Percentiles rank a stretch among this genome's conserved stretches.
These are phyloP conservation scores for Merluccius polli DNA, from an alignment of 2,797 vertebrate species.

Conservation along the genomic window DNA sequence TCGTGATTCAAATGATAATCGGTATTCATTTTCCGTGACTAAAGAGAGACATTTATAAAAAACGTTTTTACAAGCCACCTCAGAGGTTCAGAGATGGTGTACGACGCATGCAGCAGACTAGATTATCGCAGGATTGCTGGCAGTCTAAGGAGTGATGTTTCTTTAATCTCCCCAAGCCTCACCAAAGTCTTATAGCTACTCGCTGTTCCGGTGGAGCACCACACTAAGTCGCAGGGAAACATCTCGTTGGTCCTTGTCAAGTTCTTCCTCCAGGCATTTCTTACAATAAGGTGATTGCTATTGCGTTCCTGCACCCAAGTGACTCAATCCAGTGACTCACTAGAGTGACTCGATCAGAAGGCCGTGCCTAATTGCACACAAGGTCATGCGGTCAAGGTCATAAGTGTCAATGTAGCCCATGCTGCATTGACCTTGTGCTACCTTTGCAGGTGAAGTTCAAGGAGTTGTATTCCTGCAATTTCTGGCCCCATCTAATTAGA, in stretches of 20 bases:
- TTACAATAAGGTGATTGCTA: not conserved
- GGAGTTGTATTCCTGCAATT: not conserved
- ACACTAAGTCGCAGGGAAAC: not conserved
- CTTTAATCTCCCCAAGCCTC: constrained; percentile 1
- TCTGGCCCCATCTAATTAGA: not conserved
- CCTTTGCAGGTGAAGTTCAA: not conserved
- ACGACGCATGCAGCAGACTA: not conserved
- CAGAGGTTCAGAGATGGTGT: not conserved
- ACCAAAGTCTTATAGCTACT: not conserved
- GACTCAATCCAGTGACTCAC: not conserved
- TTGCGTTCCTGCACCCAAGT: not conserved
- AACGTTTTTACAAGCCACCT: not conserved
- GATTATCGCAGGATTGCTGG: not conserved
- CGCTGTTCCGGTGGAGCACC: not conserved
- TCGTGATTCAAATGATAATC: not conserved
- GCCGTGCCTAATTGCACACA: no score
- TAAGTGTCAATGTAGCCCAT: not conserved
- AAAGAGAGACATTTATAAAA: not conserved
- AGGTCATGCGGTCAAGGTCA: no score
- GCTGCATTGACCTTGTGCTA: not conserved
- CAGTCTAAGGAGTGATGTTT: not conserved
- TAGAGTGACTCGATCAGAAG: no score
- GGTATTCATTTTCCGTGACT: not conserved
- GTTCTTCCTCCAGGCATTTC: not conserved
- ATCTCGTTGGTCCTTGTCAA: not conserved